Percentiles rank a stretch among this genome's conserved stretches.
phyloP scores from a whole-genome alignment of 2,113 vertebrate genomes.

The Cromileptes altivelis region DNA sequence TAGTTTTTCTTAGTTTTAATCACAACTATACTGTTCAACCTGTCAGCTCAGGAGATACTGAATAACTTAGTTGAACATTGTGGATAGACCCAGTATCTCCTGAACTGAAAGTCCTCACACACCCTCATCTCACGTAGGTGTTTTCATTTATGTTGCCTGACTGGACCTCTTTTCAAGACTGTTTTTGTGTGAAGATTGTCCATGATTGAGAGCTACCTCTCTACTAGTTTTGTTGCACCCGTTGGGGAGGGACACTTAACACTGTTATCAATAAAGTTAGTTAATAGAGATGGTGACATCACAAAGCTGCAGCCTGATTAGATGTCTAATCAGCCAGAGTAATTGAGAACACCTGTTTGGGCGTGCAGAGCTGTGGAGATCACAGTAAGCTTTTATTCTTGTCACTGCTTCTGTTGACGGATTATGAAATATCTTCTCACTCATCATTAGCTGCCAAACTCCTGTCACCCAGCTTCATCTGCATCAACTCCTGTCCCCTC shows the following conservation, averaged over 20 bases:
- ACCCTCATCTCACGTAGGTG: background rate
- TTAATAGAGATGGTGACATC: background rate
- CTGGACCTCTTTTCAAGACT: background rate
- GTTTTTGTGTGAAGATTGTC: background rate
- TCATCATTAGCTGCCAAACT: background rate
- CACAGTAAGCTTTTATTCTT: background rate
- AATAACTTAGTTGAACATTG: no score
- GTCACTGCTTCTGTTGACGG: background rate
- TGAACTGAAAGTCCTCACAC: background rate
- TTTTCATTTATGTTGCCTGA: background rate
- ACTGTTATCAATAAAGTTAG: background rate
- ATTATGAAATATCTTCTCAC: background rate
- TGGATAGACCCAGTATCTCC: background rate
- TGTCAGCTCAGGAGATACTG: no score
- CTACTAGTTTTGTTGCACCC: background rate
- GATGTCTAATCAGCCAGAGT: background rate
- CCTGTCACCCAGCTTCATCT: background rate
- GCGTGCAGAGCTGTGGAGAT: background rate
- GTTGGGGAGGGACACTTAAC: background rate
- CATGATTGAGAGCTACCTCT: background rate
- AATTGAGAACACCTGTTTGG: background rate
- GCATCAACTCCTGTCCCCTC: background rate
- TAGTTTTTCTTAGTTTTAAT: background rate
- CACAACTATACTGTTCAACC: no score
- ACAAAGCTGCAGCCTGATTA: background rate